phyloP scores from a whole-genome alignment of 2,113 vertebrate genomes.

The Micronycteris hirsuta region DNA sequence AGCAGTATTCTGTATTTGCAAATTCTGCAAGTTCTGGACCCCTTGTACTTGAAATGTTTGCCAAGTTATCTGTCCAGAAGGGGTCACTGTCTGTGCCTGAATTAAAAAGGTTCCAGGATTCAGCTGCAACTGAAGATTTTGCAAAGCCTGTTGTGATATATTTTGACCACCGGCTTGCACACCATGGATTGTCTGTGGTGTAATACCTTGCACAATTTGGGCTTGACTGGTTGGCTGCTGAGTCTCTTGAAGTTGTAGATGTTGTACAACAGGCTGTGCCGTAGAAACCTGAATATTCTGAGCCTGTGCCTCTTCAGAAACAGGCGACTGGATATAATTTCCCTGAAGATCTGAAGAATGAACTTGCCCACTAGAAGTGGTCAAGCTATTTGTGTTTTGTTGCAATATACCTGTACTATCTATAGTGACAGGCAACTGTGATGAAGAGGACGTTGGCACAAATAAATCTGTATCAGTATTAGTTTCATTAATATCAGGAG shows the following conservation, averaged over 20 bases:
- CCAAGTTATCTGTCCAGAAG: slow-evolving; percentile 99
- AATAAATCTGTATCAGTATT: slow-evolving; percentile 93
- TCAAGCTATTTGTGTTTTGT: slow-evolving; percentile 88
- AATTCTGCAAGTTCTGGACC: slow-evolving; percentile 98
- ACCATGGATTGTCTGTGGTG: slow-evolving; percentile 88
- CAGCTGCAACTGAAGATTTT: slow-evolving; percentile 95
- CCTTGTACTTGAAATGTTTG: slow-evolving; percentile 99
- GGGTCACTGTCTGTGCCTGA: slow-evolving; percentile 98
- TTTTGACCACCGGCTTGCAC: slow-evolving; percentile 87
- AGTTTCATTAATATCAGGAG: slow-evolving; percentile 91
- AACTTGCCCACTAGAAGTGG: slow-evolving; percentile 86
- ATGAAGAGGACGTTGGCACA: slow-evolving; percentile 96
- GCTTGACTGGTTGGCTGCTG: slow-evolving; percentile 92
- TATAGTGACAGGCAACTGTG: slow-evolving; percentile 90
- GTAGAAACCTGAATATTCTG: slow-evolving; percentile 92
- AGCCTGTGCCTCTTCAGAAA: slow-evolving; percentile 90
- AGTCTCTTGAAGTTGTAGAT: slow-evolving; percentile 94
- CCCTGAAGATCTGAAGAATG: slow-evolving; percentile 92
- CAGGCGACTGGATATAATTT: slow-evolving; percentile 89
- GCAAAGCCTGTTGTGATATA: slow-evolving; percentile 89
- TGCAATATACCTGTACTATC: slow-evolving; percentile 92
- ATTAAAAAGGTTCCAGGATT: slow-evolving; percentile 99
- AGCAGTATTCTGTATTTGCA: slow-evolving; percentile 95
- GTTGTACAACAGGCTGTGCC: slow-evolving; percentile 90
- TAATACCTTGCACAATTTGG: slow-evolving; percentile 93